Percentiles rank a stretch among this genome's conserved stretches.
Conservation (phyloP, 35 echinoderm and acorn worm genomes). For the Apostichopus californicus region DNA sequence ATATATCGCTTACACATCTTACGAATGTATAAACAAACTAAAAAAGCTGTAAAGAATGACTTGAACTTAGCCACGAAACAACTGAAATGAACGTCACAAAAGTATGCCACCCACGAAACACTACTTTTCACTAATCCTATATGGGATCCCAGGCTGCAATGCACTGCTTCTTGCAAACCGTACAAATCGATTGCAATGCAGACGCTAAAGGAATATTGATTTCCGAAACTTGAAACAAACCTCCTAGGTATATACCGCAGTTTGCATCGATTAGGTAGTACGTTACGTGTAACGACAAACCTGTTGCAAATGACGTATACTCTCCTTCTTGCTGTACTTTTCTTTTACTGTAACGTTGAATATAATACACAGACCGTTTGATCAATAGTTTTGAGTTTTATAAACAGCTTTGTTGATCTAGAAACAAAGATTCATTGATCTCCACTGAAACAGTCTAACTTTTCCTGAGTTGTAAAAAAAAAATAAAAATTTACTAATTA, state of each 20-base stretch:
- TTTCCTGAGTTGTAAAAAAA: too few relatives aligned
- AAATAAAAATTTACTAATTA: too few relatives aligned
- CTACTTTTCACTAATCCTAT: too few relatives aligned
- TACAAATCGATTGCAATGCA: background rate
- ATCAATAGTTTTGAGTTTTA: background rate
- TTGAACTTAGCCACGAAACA: too few relatives aligned
- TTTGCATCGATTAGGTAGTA: background rate
- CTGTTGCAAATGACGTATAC: background rate
- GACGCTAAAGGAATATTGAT: background rate
- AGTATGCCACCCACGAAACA: too few relatives aligned
- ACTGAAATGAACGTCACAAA: too few relatives aligned
- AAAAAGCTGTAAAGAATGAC: too few relatives aligned
- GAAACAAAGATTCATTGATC: too few relatives aligned
- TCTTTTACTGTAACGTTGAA: background rate
- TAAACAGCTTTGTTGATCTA: background rate
- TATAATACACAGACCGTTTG: background rate
- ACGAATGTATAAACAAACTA: too few relatives aligned
- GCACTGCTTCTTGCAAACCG: background rate
- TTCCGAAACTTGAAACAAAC: background rate
- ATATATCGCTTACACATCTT: too few relatives aligned
- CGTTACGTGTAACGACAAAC: background rate
- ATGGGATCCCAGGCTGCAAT: background rate
- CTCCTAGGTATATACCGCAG: background rate
- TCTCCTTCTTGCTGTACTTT: background rate
- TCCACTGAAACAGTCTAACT: too few relatives aligned